These are phyloP conservation scores for Chrysocyon brachyurus DNA, from an alignment of 2,797 vertebrate species.

Conservation along the genomic window DNA sequence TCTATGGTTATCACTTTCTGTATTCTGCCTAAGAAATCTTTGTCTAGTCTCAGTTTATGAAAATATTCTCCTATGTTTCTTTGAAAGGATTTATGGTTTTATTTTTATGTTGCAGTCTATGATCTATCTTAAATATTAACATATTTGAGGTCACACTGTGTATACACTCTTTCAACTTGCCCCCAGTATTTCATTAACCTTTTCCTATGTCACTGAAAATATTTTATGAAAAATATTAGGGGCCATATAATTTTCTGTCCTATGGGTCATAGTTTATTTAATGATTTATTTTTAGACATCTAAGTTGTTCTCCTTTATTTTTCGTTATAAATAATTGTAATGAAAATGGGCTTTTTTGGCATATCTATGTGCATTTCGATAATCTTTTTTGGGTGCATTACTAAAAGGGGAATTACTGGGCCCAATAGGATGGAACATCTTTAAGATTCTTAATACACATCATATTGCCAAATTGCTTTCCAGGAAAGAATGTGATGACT, in stretches of 20 bases:
- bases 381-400: conserved; percentile 12
- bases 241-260: background rate
- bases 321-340: conserved; percentile 18
- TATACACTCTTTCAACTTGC: background rate
- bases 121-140: background rate
- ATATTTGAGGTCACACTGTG: background rate
- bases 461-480: conserved; percentile 29
- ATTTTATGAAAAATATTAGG: background rate
- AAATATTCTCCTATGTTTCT: background rate
- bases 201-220: background rate
- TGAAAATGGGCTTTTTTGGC: background rate
- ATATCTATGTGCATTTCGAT: background rate
- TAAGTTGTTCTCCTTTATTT: background rate
- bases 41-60: background rate
- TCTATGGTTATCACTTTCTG: background rate
- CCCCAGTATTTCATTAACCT: background rate
- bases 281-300: background rate
- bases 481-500: background rate
- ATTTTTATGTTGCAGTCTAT: background rate
- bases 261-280: conserved; percentile 12
- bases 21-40: conserved; percentile 11
- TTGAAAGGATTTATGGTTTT: background rate
- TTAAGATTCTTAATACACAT: background rate
- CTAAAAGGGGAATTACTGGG: background rate
- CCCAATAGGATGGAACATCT: background rate